Percentiles rank a stretch among this genome's conserved stretches.
phyloP scores from a whole-genome alignment of 2,113 vertebrate species.

The Scolopax mira region DNA sequence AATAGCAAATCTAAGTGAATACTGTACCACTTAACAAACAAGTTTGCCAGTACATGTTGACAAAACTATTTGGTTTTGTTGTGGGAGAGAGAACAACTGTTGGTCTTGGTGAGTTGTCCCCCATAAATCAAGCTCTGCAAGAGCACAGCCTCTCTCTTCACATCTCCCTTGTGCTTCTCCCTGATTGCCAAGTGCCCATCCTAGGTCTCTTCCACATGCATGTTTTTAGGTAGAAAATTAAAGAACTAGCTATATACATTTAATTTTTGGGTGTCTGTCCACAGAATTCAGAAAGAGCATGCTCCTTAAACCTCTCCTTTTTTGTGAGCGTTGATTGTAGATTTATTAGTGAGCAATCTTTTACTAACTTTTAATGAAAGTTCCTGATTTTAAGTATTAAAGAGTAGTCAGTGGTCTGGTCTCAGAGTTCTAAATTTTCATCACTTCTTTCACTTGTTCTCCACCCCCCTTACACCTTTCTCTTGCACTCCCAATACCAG shows the following conservation, averaged over 20 bases:
- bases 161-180: background rate
- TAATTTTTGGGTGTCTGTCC: background rate
- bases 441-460: background rate
- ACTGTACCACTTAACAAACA: background rate
- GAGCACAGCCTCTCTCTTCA: background rate
- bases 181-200: background rate
- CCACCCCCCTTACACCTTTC: background rate
- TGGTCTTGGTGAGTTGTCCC: background rate
- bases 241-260: background rate
- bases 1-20: background rate
- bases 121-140: background rate
- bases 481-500: background rate
- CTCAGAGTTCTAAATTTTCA: background rate
- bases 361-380: background rate
- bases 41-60: background rate
- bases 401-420: background rate
- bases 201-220: background rate
- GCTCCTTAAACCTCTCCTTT: background rate
- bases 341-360: background rate
- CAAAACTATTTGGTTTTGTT: slow-evolving; percentile 11
- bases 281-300: background rate
- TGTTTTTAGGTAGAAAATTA: background rate
- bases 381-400: background rate
- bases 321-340: too few relatives aligned
- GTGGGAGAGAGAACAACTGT: background rate